Evolutionary conservation across 2,888 invertebrate species (phyloP).

Genomic region (Cenopis cana): DNA sequence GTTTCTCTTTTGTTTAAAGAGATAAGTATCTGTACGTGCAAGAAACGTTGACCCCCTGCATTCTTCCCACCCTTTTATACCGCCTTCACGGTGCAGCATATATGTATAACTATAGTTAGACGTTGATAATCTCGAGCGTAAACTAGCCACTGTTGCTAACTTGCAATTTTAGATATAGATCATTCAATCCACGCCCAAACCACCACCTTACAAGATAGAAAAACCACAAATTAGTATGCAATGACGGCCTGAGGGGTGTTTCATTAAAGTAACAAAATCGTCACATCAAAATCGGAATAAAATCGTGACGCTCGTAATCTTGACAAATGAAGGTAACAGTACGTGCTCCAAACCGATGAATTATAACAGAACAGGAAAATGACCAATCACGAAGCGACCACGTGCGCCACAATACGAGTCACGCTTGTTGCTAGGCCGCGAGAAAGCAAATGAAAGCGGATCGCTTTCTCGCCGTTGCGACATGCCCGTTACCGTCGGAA

Average conservation of each 20-base stretch:
- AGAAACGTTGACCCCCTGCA: conserved; percentile 43
- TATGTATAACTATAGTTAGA: conserved; percentile 1
- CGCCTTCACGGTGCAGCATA: conserved; percentile 3
- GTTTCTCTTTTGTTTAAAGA: conserved; percentile 40
- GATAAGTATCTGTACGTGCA: conserved; percentile 39
- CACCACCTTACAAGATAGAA: neutral
- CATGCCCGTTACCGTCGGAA: conserved; percentile 51
- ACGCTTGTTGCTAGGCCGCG: conserved; percentile 57
- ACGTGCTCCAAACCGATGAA: conserved; percentile 23
- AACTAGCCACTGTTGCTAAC: neutral
- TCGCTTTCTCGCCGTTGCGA: conserved; percentile 65
- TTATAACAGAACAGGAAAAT: conserved; percentile 43
- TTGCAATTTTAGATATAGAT: neutral
- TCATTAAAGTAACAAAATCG: conserved; percentile 16
- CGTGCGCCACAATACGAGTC: conserved; percentile 51
- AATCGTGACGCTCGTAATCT: conserved; percentile 32
- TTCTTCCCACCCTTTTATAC: conserved; percentile 42
- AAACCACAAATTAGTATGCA: neutral
- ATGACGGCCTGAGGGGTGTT: no score
- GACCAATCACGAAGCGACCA: conserved; percentile 44
- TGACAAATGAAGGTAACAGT: conserved; percentile 37
- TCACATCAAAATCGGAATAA: conserved; percentile 3
- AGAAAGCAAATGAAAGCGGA: conserved; percentile 76
- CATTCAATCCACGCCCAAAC: neutral
- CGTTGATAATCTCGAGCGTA: conserved; percentile 14